Base-by-base conservation (phyloP, 2,113 vertebrate species). In the Arizona elegans region DNA sequence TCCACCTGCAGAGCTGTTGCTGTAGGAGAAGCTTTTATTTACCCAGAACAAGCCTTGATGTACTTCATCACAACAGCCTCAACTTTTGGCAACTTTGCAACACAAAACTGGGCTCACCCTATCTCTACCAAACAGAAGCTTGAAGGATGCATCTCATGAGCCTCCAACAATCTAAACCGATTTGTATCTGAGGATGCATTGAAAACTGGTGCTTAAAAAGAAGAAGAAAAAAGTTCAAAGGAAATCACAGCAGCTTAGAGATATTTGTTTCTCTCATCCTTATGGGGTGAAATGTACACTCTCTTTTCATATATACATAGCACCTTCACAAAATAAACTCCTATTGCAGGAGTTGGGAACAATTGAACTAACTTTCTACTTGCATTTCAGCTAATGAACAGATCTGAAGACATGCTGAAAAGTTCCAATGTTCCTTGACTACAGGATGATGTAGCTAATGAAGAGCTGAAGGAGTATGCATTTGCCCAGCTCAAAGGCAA, bases 91-190 rank as follows among this genome's bases (percentile, higher is more conserved):
- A 87, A 23, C 43, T 75, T 54, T n/a, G 52, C 50, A 89, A 50
- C 91, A 90, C 56, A 55, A 54, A 59, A 85, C 70, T 47, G 47
- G 55, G 47, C 17, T 86, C 86, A 90, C 90, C 12, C 75, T 93
- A 91, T 87, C 53, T 94, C 92, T 91, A 85, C 55, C 24, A 87
- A 93, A 62, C 81, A 92, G 56, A 90, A 56, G 38, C 85, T 29
- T 52, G 59, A 81, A 33, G 89, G 87, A 38, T 85, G 33, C 59
- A 90, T 10, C 19, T 43, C 24, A 23, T 38, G 24, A 81, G 33
- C 21, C 33, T 1, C 19, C 24, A 75, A 93, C 50, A 33, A 38
- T 43, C 17, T 85, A 58, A 75, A 88, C 52, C 10, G 29, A 21
- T 38, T 70, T 90, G 59, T 85, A 62, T 91, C 90, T 50, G 65